Percentiles rank a stretch among this genome's conserved stretches.
These are phyloP conservation scores for Lysandra coridon DNA, from an alignment of 2,888 invertebrate species.

Conservation along the genomic window DNA sequence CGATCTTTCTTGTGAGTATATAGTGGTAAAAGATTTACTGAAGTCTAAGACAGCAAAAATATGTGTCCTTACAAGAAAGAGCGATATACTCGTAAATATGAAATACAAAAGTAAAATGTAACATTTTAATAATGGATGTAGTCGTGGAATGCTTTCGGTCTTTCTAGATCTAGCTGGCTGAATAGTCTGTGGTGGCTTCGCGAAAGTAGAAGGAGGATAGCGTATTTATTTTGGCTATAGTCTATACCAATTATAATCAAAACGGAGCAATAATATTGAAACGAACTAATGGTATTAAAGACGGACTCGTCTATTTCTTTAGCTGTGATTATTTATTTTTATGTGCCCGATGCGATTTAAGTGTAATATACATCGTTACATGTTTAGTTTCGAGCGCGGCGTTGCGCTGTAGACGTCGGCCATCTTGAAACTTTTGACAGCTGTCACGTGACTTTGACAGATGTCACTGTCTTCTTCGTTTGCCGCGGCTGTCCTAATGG, in stretches of 20 bases:
- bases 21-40: not conserved
- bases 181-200: constrained; percentile 32
- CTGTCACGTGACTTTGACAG: constrained; percentile 28
- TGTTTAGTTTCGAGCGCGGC: constrained; percentile 14
- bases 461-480: not conserved
- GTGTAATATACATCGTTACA: constrained; percentile 16
- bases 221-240: constrained; percentile 29
- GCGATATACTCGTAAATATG: not conserved
- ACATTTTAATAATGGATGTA: constrained; percentile 24
- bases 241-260: constrained; percentile 17
- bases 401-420: constrained; percentile 12
- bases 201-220: constrained; percentile 32
- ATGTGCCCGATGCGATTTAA: constrained; percentile 26
- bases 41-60: not conserved
- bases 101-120: constrained; percentile 27
- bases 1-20: not conserved
- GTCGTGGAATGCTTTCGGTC: constrained; percentile 32
- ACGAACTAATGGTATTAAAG: constrained; percentile 41
- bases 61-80: not conserved
- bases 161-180: constrained; percentile 34
- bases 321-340: constrained; percentile 36
- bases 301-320: constrained; percentile 33
- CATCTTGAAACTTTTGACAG: constrained; percentile 19
- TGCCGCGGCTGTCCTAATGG: not conserved
- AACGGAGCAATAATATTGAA: constrained; percentile 49